phyloP scores from a whole-genome alignment of 1,140 invertebrate genomes.

The Papilio dardanus region DNA sequence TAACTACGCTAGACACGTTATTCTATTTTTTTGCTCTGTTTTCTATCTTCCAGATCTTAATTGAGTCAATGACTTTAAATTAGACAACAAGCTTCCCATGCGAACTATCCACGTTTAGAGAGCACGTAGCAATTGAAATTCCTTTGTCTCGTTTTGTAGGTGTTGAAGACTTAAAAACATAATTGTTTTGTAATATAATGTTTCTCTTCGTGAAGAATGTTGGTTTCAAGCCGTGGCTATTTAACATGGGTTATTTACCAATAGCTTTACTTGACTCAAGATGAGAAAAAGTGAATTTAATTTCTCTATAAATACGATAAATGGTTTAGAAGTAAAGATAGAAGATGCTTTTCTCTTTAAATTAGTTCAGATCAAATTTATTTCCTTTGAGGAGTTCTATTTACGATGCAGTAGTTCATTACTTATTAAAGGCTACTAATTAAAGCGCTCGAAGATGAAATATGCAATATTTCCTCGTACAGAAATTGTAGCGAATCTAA shows the following conservation, averaged over 20 bases:
- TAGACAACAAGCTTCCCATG: neutral
- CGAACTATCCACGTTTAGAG: slow-evolving; percentile 5
- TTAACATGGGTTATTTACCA: no score
- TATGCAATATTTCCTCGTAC: neutral
- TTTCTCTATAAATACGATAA: no score
- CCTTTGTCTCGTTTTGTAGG: neutral
- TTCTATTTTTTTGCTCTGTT: neutral
- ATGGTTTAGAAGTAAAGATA: no score
- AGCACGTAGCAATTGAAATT: neutral
- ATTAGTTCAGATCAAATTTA: no score
- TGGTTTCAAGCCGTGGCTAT: no score
- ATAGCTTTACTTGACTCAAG: no score
- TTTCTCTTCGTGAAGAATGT: neutral
- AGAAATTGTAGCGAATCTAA: neutral
- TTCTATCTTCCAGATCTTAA: slow-evolving; percentile 8
- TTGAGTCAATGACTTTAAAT: slow-evolving; percentile 26
- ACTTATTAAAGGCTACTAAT: slow-evolving; percentile 5
- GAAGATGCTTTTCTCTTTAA: no score
- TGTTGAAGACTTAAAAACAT: neutral
- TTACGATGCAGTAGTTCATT: neutral
- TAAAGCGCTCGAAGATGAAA: neutral
- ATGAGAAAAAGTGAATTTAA: no score
- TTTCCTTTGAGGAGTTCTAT: neutral
- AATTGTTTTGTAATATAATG: neutral
- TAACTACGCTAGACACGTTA: slow-evolving; percentile 4